Base-by-base conservation (phyloP, 2,797 vertebrate genomes). In the Sparus aurata region DNA sequence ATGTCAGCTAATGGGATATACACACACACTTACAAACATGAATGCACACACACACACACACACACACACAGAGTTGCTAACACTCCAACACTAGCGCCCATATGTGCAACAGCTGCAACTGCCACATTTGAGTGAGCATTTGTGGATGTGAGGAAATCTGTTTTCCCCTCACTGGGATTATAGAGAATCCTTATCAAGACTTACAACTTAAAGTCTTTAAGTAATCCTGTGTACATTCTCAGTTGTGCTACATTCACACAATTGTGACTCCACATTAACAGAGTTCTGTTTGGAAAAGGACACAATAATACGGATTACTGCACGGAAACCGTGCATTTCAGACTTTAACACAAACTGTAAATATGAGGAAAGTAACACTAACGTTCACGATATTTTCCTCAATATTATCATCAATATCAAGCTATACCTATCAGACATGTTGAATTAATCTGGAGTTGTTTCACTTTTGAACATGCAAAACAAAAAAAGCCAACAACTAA, bases 21-120 rank as follows among this genome's bases (percentile, higher is more conserved):
- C 41, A 68, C 22, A 66, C 53, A 75, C 59, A 83, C 58, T 54
- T 30, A 68, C n/a, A 0, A 58, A 49, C 50, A 65, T 30, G 22
- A 52, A 68, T 65, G 64, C 55, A 75, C 55, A 79, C 49, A 22
- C 53, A 62, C 7, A 73, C 57, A 77, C 62, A 79, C 27, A 27
- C 54, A 25, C 53, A 59, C 8, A 73, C 53, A 77, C 62, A 79
- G 57, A 46, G 23, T 59, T 75, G 69, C 61, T 64, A 59, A 83
- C 41, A 41, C 66, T 65, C 46, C 13, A 55, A 12, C 22, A 18
- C 45, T 3, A 65, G 57, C 41, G 50, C 27, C 43, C 63, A 72
- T 61, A 73, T 88, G 80, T 86, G 82, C 77, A 87, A 79, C 90
- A 90, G 78, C 77, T 83, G 70, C 73, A 66, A 73, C 41, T 75